Base-by-base conservation (phyloP, 2,797 vertebrate species). In the Scarus forsteni region DNA sequence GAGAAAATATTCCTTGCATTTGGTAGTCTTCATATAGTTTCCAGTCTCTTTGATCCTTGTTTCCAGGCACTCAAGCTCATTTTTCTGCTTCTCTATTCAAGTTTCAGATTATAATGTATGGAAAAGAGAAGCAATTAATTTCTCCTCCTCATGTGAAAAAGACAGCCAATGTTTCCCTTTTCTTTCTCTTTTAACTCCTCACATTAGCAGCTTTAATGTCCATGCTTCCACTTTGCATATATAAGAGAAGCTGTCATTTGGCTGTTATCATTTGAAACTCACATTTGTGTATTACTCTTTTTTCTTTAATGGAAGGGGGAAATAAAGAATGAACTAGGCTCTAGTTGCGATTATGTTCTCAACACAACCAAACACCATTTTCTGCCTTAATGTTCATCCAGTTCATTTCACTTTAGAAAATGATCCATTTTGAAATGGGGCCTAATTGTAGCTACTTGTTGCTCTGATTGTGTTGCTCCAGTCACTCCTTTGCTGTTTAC, bases 371-470 rank as follows among this genome's bases (percentile, higher is more conserved):
- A 10, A 39, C 7, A 27, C 40, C 1, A 51, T 46, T 40, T 40
- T 14, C 35, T n/a, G 15, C 36, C 9, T 52, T 56, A 19, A 48
- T 11, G 13, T 54, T 18, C 15, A n/a, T 40, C 18, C 46, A 46
- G 12, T 19, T 35, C 15, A 38, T 60, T 52, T 56, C 14, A 42
- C 39, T 35, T 27, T 0, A 19, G 39, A 39, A 9, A 10, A 46
- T 8, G 38, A 58, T 58, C 6, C 15, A 40, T 39, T 56, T 51
- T 27, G 0, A 53, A 46, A 42, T 13, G 10, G 1, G 15, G 35
- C 8, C 18, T 57, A 51, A 78, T 60, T 55, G 49, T 2, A 0
- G 54, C 10, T 58, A 69, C 56, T 70, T 63, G 15, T 35, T 13
- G 55, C 46, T 68, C 46, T 65, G 42, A 53, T 11, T 52, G 14